Evolutionary conservation across 2,888 invertebrate species (phyloP).

Genomic region (Caenorhabditis becei): DNA sequence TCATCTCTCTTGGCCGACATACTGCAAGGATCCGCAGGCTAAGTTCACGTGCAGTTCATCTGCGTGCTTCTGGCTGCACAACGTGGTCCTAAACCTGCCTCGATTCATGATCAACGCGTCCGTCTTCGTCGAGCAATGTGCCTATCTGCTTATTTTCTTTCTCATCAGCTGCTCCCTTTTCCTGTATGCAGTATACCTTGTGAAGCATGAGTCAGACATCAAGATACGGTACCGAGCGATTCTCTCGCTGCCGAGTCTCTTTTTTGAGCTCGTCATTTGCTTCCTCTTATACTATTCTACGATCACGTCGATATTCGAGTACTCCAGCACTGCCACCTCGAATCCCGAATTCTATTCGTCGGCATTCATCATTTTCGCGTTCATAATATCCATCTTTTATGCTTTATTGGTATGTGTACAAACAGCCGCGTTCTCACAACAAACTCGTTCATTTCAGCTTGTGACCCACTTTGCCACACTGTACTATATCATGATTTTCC

Average conservation of each 20-base stretch:
- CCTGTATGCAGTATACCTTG: slow-evolving; percentile 41
- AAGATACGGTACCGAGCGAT: slow-evolving; percentile 30
- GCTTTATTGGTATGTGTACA: slow-evolving; percentile 36
- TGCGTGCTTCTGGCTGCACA: slow-evolving; percentile 48
- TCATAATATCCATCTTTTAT: slow-evolving; percentile 48
- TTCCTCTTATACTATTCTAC: slow-evolving; percentile 53
- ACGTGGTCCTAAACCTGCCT: slow-evolving; percentile 35
- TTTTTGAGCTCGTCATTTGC: slow-evolving; percentile 47
- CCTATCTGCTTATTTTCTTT: slow-evolving; percentile 45
- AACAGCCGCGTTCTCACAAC: background rate
- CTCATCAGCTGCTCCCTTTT: slow-evolving; percentile 41
- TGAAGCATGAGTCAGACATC: slow-evolving; percentile 22
- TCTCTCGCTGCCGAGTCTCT: slow-evolving; percentile 46
- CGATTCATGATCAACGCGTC: slow-evolving; percentile 18
- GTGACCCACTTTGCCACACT: slow-evolving; percentile 46
- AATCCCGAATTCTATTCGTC: slow-evolving; percentile 44
- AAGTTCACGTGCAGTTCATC: slow-evolving; percentile 28
- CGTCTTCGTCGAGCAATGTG: slow-evolving; percentile 52
- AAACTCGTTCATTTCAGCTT: slow-evolving; percentile 31
- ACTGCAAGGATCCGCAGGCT: slow-evolving; percentile 12
- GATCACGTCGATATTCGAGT: slow-evolving; percentile 36
- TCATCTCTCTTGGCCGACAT: slow-evolving; percentile 35
- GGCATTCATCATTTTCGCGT: slow-evolving; percentile 53
- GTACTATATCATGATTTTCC: slow-evolving; percentile 52
- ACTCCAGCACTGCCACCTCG: slow-evolving; percentile 14